Percentiles rank a stretch among this genome's conserved stretches.
Conservation (phyloP, 1,140 invertebrate species). For the Ectropis grisescens region DNA sequence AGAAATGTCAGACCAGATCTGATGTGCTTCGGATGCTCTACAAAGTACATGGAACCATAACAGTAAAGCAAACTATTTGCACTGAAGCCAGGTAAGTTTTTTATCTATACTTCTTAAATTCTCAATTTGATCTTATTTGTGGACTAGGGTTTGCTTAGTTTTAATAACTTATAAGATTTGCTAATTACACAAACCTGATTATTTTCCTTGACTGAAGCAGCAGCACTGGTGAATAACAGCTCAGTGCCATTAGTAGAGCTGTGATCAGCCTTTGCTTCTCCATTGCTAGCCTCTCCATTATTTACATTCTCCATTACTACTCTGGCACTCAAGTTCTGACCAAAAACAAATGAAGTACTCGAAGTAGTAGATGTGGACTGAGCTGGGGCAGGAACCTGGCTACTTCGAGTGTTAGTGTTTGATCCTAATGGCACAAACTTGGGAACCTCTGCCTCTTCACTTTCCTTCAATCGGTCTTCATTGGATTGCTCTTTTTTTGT, state of each 20-base stretch:
- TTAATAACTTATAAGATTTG: no score
- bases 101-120: no score
- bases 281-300: slow-evolving; percentile 47
- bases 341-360: slow-evolving; percentile 81
- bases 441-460: slow-evolving; percentile 35
- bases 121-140: no score
- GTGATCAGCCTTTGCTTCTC: slow-evolving; percentile 46
- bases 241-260: slow-evolving; percentile 72
- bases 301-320: slow-evolving; percentile 71
- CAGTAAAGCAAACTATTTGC: no score
- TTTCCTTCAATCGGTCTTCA: slow-evolving; percentile 36
- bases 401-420: slow-evolving; percentile 41
- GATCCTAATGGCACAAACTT: slow-evolving; percentile 64
- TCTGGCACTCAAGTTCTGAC: slow-evolving; percentile 90
- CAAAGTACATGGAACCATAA: no score
- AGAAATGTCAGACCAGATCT: no score
- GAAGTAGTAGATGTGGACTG: slow-evolving; percentile 37
- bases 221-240: slow-evolving; percentile 72
- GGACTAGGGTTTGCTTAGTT: no score
- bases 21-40: no score
- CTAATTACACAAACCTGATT: no score
- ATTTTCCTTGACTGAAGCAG: slow-evolving; percentile 59
- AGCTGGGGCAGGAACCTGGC: slow-evolving; percentile 31
- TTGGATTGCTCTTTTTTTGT: slow-evolving; percentile 9
- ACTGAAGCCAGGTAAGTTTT: no score